Evolutionary conservation across 2,888 invertebrate species (phyloP).

Genomic region (Anticlea derivata): DNA sequence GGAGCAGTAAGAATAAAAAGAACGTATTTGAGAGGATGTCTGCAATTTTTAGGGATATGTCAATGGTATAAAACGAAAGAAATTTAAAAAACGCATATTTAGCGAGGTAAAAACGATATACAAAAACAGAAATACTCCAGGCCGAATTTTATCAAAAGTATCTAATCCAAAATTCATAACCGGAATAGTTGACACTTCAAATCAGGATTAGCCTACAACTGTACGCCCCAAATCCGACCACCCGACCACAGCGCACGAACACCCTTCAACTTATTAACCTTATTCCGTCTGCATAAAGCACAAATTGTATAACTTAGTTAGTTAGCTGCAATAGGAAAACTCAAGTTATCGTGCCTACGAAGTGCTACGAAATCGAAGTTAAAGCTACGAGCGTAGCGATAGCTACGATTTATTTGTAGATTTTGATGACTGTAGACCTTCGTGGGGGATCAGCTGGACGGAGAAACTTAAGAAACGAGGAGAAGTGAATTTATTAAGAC

Average conservation of each 20-base stretch:
- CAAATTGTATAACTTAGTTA: background rate
- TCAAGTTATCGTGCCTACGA: slow-evolving; percentile 4
- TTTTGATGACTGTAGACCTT: no score
- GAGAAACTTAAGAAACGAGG: no score
- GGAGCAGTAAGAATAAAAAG: no score
- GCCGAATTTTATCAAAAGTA: background rate
- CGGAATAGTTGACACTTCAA: slow-evolving; percentile 38
- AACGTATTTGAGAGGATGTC: no score
- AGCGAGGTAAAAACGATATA: background rate
- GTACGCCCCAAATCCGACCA: slow-evolving; percentile 47
- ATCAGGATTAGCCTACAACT: slow-evolving; percentile 42
- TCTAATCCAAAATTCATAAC: slow-evolving; percentile 16
- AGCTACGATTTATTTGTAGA: slow-evolving; percentile 8
- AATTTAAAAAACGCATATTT: no score
- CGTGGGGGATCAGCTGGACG: no score
- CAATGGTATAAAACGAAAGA: no score
- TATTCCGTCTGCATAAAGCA: no score
- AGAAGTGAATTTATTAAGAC: no score
- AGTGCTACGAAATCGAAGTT: slow-evolving; percentile 16
- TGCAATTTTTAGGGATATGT: no score
- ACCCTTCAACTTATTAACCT: slow-evolving; percentile 16
- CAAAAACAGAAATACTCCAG: background rate
- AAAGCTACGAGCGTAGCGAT: slow-evolving; percentile 3
- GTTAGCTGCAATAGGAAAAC: background rate
- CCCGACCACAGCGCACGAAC: slow-evolving; percentile 42